Percentiles rank a stretch among this genome's conserved stretches.
phyloP scores from a whole-genome alignment of 2,797 vertebrate species.

The Parotocinclus haroldoi region DNA sequence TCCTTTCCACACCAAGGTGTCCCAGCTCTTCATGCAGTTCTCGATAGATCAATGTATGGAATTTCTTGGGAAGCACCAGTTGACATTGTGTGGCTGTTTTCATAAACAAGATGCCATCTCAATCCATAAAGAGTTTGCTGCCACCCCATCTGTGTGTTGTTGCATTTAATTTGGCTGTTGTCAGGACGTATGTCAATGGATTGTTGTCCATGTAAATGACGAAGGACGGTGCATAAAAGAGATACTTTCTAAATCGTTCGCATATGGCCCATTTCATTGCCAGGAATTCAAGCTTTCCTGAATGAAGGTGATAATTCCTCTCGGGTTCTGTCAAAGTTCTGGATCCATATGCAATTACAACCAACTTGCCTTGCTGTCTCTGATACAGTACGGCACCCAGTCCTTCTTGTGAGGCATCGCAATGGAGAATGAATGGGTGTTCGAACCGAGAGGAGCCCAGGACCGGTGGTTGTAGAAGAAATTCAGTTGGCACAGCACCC shows the following conservation, averaged over 20 bases:
- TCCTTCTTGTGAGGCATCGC: constrained; percentile 26
- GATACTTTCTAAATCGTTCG: constrained; percentile 15
- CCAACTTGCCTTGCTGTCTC: constrained; percentile 28
- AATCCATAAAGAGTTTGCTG: neutral
- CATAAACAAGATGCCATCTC: constrained; percentile 12
- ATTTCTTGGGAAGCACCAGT: constrained; percentile 13
- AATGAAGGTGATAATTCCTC: constrained; percentile 36
- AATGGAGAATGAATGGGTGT: constrained; percentile 27
- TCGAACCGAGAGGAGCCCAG: constrained; percentile 33
- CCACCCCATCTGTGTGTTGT: constrained; percentile 33
- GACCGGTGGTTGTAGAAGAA: constrained; percentile 28
- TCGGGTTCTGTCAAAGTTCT: constrained; percentile 29
- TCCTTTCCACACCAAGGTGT: constrained; percentile 15
- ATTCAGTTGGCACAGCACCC: constrained; percentile 17
- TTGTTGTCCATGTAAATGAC: constrained; percentile 25
- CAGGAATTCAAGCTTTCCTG: constrained; percentile 14
- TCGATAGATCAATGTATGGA: constrained; percentile 8
- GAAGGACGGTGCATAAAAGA: constrained; percentile 17
- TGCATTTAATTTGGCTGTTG: constrained; percentile 19
- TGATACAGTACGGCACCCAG: constrained; percentile 33
- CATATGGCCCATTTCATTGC: neutral
- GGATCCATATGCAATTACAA: constrained; percentile 30
- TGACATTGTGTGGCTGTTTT: neutral
- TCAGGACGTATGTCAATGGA: neutral
- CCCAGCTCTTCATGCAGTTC: constrained; percentile 28